Conservation (phyloP, 2,113 vertebrate species). For the Platichthys stellatus region DNA sequence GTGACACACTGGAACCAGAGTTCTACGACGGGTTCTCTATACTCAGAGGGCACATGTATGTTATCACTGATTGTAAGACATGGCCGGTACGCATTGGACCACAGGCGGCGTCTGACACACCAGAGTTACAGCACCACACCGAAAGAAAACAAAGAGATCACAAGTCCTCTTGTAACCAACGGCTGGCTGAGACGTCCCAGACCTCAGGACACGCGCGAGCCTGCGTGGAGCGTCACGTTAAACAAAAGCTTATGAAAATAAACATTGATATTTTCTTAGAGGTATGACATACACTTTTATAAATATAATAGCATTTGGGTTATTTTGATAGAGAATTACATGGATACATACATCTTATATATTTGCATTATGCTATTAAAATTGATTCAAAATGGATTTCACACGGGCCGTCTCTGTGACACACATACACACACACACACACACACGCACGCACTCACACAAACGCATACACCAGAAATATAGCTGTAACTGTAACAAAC, state of each 20-base stretch:
- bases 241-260: constrained; percentile 78
- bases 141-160: constrained; percentile 54
- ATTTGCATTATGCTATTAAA: constrained; percentile 72
- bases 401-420: constrained; percentile 20
- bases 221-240: constrained; percentile 54
- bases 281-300: constrained; percentile 75
- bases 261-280: constrained; percentile 72
- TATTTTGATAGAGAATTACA: constrained; percentile 74
- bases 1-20: constrained; percentile 46
- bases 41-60: constrained; percentile 44
- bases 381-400: constrained; percentile 63
- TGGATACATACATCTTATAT: constrained; percentile 75
- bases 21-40: constrained; percentile 39
- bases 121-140: constrained; percentile 62
- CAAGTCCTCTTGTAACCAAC: constrained; percentile 31
- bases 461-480: constrained; percentile 31
- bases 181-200: constrained; percentile 57
- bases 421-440: background rate
- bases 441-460: background rate
- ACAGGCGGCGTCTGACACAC: constrained; percentile 63
- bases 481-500: constrained; percentile 67
- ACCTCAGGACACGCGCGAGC: constrained; percentile 52
- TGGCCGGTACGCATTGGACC: constrained; percentile 40
- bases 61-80: constrained; percentile 55
- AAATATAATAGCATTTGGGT: constrained; percentile 78